These are phyloP conservation scores for Condylostylus longicornis DNA, from an alignment of 1,140 invertebrate genomes.

Conservation along the genomic window DNA sequence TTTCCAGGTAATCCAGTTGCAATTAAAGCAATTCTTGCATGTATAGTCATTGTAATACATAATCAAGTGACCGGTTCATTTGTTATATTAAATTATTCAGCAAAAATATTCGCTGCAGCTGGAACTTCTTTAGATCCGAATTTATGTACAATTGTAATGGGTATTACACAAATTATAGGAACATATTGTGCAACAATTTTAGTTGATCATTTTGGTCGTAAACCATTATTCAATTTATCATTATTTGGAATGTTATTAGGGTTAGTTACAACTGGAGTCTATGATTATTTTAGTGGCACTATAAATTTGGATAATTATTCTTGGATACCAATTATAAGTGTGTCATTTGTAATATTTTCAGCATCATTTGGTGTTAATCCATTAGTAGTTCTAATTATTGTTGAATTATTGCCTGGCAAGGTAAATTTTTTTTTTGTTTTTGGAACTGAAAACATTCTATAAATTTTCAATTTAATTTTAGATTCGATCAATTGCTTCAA, in stretches of 20 bases:
- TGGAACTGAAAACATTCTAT: background rate
- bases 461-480: conserved; percentile 9
- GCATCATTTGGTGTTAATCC: conserved; percentile 22
- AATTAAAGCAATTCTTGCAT: conserved; percentile 14
- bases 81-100: conserved; percentile 40
- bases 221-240: conserved; percentile 15
- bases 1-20: conserved; percentile 18
- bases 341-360: conserved; percentile 21
- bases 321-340: conserved; percentile 20
- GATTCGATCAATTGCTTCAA: conserved; percentile 21
- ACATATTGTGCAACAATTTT: conserved; percentile 16
- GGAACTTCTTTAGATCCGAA: conserved; percentile 41
- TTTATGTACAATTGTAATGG: conserved; percentile 57
- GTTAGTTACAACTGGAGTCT: conserved; percentile 11
- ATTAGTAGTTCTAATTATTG: conserved; percentile 20
- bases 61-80: conserved; percentile 33
- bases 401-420: conserved; percentile 23
- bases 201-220: conserved; percentile 18
- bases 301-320: conserved; percentile 15
- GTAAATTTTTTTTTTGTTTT: conserved; percentile 7
- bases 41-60: conserved; percentile 20
- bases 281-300: conserved; percentile 11
- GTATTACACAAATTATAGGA: conserved; percentile 29
- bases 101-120: conserved; percentile 49
- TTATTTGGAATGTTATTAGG: conserved; percentile 14